Evolutionary conservation across 2,113 vertebrate species (phyloP), one percentile per base, ranked within the genome.

Genomic region (Procavia capensis): DNA sequence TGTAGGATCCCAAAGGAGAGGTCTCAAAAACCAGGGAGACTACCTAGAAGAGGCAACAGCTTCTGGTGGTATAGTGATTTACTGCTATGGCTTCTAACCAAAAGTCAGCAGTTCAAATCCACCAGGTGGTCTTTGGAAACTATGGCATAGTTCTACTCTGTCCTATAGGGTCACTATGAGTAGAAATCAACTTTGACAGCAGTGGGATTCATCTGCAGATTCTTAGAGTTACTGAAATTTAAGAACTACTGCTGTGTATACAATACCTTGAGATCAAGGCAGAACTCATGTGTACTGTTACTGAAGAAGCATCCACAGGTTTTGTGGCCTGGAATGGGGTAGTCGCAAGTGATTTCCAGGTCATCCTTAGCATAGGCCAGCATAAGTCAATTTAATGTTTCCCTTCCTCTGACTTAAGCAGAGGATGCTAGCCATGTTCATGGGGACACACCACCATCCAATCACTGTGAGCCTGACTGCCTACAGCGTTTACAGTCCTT

Each of bases 401-500:
- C 34, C 59, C 45, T 61, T 19, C 22, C 8, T 80, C 39, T 63
- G 63, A 63, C 82, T 34, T 79, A 75, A 90, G 82, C 22, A 3
- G 50, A 66, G 29, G 36, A 36, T n/a, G 47, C 4, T 63, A 86
- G 43, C 72, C 41, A 75, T 68, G 63, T 29, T 29, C 20, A 13
- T 61, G 54, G 78, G 47, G 74, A 70, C 66, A 36, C 25, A 9
- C 29, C 50, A 31, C 47, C 9, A 5, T 20, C 17, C 57, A 84
- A 1, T 87, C 57, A 24, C 68, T 59, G 41, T 50, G 31, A 27
- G 36, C 61, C 2, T 2, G 88, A 72, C 90, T 84, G 88, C 74
- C 45, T 9, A 47, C 17, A n/a, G 78, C 88, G 16, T 91, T 96
- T 93, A 80, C 14, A 94, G n/a, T 85, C 39, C 43, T 41, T 31